Conservation (phyloP, 2,113 vertebrate species). For the Halcyon malimbica region DNA sequence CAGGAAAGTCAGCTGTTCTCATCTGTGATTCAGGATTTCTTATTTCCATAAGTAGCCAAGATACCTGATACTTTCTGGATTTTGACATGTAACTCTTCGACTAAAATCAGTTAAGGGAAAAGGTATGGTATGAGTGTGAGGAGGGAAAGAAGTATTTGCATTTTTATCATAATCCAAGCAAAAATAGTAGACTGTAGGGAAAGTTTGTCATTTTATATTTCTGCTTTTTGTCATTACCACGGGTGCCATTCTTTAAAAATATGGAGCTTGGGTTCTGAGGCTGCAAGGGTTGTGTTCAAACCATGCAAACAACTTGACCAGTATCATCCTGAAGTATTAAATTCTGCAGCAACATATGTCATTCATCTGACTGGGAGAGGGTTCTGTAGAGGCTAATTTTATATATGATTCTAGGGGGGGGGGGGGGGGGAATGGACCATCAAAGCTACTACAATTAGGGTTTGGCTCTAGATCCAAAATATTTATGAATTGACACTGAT, state of each 20-base stretch:
- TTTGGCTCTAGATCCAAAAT: slow-evolving; percentile 48
- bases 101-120: neutral
- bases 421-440: neutral
- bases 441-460: slow-evolving; percentile 39
- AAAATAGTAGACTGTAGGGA: neutral
- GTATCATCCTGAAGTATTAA: neutral
- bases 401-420: neutral
- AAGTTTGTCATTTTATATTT: neutral
- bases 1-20: neutral
- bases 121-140: neutral
- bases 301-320: neutral
- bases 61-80: neutral
- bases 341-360: slow-evolving; percentile 3
- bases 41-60: neutral
- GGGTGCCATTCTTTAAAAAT: neutral
- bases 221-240: neutral
- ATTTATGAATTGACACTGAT: slow-evolving; percentile 52
- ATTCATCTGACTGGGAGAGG: slow-evolving; percentile 11
- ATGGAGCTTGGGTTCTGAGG: neutral
- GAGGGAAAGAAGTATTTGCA: neutral
- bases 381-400: slow-evolving; percentile 15
- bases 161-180: neutral
- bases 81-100: neutral
- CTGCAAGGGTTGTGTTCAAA: neutral
- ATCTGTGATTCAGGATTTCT: neutral